Evolutionary conservation across 2,113 vertebrate species (phyloP).

Genomic region (Morone saxatilis): DNA sequence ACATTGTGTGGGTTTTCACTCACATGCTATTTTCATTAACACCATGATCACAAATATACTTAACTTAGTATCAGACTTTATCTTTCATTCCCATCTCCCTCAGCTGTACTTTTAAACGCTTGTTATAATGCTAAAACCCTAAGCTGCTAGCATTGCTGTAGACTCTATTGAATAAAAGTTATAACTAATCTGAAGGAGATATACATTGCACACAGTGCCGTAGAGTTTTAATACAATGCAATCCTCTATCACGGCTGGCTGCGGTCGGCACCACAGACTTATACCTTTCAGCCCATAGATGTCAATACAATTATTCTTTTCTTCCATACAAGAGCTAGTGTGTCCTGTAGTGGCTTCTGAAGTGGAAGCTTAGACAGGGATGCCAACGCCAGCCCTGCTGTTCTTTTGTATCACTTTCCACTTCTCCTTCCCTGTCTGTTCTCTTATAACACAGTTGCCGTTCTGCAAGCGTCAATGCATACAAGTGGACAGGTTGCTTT

Average conservation of each 20-base stretch:
- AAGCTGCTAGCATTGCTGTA: background rate
- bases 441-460: conserved; percentile 24
- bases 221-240: background rate
- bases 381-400: background rate
- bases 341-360: background rate
- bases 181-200: background rate
- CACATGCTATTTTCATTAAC: background rate
- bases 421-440: background rate
- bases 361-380: background rate
- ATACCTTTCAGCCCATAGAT: background rate
- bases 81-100: too few species aligned
- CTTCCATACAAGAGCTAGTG: background rate
- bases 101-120: too few species aligned
- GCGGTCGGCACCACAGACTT: background rate
- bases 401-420: conserved; percentile 17
- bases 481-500: conserved; percentile 34
- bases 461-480: conserved; percentile 13
- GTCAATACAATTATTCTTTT: background rate
- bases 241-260: background rate
- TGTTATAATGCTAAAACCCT: background rate
- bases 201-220: background rate
- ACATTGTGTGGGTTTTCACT: background rate
- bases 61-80: background rate
- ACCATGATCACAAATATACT: background rate
- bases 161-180: background rate